Evolutionary conservation across 2,797 vertebrate genomes (phyloP), one percentile per base, ranked within the genome.

Genomic region (Peromyscus melanophrys): DNA sequence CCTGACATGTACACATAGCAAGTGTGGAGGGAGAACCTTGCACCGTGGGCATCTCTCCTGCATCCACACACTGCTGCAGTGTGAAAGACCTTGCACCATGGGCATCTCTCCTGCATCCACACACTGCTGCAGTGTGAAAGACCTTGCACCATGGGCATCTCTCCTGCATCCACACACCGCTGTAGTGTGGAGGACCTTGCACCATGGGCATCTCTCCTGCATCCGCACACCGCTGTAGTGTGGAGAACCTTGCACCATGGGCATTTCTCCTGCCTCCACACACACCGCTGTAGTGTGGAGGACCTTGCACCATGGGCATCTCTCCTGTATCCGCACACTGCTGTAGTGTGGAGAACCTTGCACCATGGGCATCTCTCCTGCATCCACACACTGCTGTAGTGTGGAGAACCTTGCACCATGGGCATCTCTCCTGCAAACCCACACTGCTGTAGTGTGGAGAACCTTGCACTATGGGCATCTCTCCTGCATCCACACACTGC

Each of bases 81-180:
- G 49, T 55, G 17, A 5, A 61, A 71, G 1, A 13, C 12, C 37
- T 52, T 4, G 2, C 34, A 31, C 46, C 8, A 31, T n/a, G 0
- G 7, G 1, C 12, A 1, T 49, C 13, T 19, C 85, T 59, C 81
- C 65, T 40, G 55, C 1, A 16, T 17, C 69, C 27, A 1, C 61
- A 49, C 49, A 25, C 19, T 67, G 31, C 6, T 49, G 10, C 7
- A 80, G 31, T 55, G 49, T 55, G 17, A 7, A 61, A 76, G 1
- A 13, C 12, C 19, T 37, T 3, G 1, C 27, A 52, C 52, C 19
- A 31, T n/a, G 0, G 3, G 0, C 14, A 0, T 55, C 10, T 19
- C 85, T 59, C 81, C 59, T 43, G 49, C 2, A 16, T 17, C 76
- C n/a, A 1, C 40, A 46, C 34, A n/a, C 43, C 46, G 11, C 17